Evolutionary conservation across 1,140 invertebrate genomes (phyloP).

Genomic region (Caenorhabditis remanei): DNA sequence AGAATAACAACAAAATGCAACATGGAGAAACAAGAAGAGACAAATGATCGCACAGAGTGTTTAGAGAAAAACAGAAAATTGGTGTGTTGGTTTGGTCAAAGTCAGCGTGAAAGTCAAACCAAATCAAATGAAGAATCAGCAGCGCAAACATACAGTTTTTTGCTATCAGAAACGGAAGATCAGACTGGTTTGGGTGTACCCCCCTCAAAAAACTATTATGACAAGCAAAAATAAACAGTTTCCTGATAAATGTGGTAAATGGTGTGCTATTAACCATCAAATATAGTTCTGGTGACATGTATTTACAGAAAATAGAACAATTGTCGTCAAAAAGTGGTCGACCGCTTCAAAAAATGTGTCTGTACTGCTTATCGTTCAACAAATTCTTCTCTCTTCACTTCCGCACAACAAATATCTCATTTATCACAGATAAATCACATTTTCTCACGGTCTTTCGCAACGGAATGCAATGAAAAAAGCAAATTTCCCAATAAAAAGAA

Average conservation of each 20-base stretch:
- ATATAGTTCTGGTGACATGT: too few relatives aligned
- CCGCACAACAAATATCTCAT: too few relatives aligned
- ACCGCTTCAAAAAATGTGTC: too few relatives aligned
- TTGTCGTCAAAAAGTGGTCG: too few relatives aligned
- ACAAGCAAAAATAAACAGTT: not conserved
- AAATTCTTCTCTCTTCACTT: too few relatives aligned
- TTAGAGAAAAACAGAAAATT: slow-evolving; percentile 32
- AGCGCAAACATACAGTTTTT: slow-evolving; percentile 21
- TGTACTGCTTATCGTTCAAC: too few relatives aligned
- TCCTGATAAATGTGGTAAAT: too few relatives aligned
- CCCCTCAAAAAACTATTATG: not conserved
- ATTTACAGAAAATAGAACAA: too few relatives aligned
- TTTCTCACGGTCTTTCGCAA: too few relatives aligned
- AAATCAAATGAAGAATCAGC: slow-evolving; percentile 51
- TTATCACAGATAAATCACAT: too few relatives aligned
- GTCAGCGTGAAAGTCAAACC: slow-evolving; percentile 30
- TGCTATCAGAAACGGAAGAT: slow-evolving; percentile 35
- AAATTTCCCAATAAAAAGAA: not conserved
- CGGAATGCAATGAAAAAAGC: not conserved
- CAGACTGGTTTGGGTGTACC: not conserved
- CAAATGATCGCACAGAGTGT: slow-evolving; percentile 2
- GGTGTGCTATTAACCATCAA: too few relatives aligned
- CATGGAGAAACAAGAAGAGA: not conserved
- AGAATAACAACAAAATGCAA: too few relatives aligned
- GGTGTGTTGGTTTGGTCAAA: slow-evolving; percentile 35